Conservation (phyloP, 2,113 vertebrate genomes). For the Spermophilus dauricus region DNA sequence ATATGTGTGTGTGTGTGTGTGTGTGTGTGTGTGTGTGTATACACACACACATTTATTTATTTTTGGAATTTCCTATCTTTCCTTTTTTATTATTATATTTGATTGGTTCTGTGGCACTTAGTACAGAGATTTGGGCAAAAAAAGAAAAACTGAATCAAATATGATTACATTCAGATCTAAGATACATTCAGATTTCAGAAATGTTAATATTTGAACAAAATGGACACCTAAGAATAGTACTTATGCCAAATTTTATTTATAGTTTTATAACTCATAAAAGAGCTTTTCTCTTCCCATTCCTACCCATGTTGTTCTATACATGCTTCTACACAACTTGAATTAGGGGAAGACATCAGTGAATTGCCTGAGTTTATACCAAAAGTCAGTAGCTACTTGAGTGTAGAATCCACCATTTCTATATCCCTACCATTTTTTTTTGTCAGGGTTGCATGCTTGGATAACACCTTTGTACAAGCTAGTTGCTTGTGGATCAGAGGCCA, state of each 20-base stretch:
- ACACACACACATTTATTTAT: not conserved
- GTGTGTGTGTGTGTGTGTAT: not conserved
- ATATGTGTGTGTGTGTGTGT: not conserved
- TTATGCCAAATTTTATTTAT: not conserved
- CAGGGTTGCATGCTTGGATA: not conserved
- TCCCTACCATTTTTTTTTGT: not conserved
- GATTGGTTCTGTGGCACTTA: not conserved
- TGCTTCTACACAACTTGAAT: not conserved
- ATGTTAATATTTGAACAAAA: slow-evolving; percentile 36
- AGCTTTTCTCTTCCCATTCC: not conserved
- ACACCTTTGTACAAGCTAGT: not conserved
- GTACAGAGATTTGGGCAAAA: not conserved
- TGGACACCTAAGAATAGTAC: not conserved
- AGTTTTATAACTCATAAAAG: not conserved
- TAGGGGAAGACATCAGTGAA: not conserved
- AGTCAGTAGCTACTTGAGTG: not conserved
- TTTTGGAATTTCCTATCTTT: not conserved
- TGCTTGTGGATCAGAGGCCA: not conserved
- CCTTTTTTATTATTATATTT: slow-evolving; percentile 11
- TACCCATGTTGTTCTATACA: not conserved
- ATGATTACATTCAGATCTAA: not conserved
- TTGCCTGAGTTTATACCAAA: not conserved
- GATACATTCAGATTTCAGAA: slow-evolving; percentile 15
- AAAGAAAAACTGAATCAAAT: not conserved
- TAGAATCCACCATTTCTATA: not conserved